Conservation (phyloP, 1,140 invertebrate species). For the Diabrotica undecimpunctata region DNA sequence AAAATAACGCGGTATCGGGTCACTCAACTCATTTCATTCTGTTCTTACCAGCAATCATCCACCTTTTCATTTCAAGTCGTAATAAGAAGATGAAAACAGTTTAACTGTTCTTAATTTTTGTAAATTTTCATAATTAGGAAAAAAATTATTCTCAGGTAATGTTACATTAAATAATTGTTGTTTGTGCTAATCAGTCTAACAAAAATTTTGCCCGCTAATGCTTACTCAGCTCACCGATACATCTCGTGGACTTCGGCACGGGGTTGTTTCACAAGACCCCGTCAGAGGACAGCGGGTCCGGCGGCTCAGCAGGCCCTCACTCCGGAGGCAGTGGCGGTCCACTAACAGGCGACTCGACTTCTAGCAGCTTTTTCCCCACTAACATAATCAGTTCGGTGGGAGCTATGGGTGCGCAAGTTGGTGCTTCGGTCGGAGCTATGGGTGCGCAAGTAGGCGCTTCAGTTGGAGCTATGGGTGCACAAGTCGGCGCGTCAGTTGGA, state of each 20-base stretch:
- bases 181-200: neutral
- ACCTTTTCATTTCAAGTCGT: too few species aligned
- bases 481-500: slow-evolving; percentile 41
- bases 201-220: slow-evolving; percentile 15
- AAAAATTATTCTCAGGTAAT: neutral
- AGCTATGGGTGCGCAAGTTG: slow-evolving; percentile 39
- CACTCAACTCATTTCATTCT: too few species aligned
- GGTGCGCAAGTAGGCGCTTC: slow-evolving; percentile 40
- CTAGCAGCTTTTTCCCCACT: slow-evolving; percentile 43
- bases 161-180: neutral
- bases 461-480: slow-evolving; percentile 40
- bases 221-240: slow-evolving; percentile 72
- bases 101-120: too few species aligned
- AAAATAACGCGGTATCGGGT: too few species aligned
- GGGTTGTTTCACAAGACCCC: slow-evolving; percentile 84
- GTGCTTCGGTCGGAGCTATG: slow-evolving; percentile 41
- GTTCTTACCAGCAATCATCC: too few species aligned
- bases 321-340: slow-evolving; percentile 48
- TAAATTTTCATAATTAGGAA: too few species aligned
- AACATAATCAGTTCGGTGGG: slow-evolving; percentile 46
- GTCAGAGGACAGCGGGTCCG: slow-evolving; percentile 69
- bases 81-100: too few species aligned
- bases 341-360: slow-evolving; percentile 47
- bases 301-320: slow-evolving; percentile 46
- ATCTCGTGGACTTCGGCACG: slow-evolving; percentile 84